Evolutionary conservation across 2,113 vertebrate genomes (phyloP).

Genomic region (Odontophorus gujanensis): DNA sequence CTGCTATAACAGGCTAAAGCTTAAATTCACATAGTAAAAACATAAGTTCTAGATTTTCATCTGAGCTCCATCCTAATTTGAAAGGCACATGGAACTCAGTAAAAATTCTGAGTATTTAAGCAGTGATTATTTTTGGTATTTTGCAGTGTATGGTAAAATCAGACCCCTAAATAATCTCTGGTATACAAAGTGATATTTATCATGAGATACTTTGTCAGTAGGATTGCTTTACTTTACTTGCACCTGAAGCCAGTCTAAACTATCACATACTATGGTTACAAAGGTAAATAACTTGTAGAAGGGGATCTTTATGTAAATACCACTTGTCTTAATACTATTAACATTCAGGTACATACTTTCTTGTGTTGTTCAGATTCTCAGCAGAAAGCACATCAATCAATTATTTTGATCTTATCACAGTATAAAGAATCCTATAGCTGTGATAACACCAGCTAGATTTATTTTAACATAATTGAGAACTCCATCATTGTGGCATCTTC

Average conservation of each 20-base stretch:
- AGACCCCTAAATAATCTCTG: not conserved
- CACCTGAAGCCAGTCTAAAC: not conserved
- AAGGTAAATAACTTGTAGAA: slow-evolving; percentile 49
- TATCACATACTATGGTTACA: not conserved
- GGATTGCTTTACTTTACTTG: slow-evolving; percentile 19
- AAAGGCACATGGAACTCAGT: not conserved
- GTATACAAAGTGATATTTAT: not conserved
- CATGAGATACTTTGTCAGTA: not conserved
- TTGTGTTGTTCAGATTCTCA: slow-evolving; percentile 25
- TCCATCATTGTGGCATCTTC: slow-evolving; percentile 62
- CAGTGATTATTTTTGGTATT: not conserved
- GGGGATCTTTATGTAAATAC: slow-evolving; percentile 39
- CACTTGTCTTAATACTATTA: slow-evolving; percentile 46
- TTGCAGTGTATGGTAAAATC: slow-evolving; percentile 13
- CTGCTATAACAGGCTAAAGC: not conserved
- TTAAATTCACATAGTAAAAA: not conserved
- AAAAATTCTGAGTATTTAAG: not conserved
- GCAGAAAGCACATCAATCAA: slow-evolving; percentile 43
- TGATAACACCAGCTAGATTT: slow-evolving; percentile 53
- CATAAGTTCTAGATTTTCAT: not conserved
- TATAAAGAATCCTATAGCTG: slow-evolving; percentile 49
- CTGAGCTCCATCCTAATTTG: not conserved
- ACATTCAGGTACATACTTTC: slow-evolving; percentile 35
- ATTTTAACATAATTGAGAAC: slow-evolving; percentile 61
- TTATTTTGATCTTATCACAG: slow-evolving; percentile 68